Base-by-base conservation (phyloP, 2,888 invertebrate genomes). In the Ectemnius cavifrons region DNA sequence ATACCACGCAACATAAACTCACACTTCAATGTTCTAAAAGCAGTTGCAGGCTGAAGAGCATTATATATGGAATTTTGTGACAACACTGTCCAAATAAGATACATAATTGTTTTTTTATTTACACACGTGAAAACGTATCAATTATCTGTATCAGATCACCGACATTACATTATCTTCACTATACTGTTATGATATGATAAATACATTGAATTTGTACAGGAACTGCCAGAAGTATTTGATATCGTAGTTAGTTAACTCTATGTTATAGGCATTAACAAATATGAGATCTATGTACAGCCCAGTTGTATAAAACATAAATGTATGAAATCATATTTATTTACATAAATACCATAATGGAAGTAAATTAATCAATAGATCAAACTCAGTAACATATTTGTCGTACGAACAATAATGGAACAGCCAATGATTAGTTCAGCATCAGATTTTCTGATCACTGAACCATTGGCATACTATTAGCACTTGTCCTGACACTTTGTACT, bases 11-110 rank as follows among this genome's bases (percentile, higher is more conserved):
- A 94, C 66, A 92, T 97, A 59, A 93, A 94, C 86, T 94, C 94
- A 85, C 97, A 97, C 92, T 97, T 97, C 91, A 93, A 94, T 85
- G 93, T 97, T 77, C 92, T 96, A 70, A 93, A 93, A 79, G 93
- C 92, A 78, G 95, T 95, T 91, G 20, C 56, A 61, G 69, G 14
- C 69, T 66, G 63, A 16, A 16, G 62, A 69, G 47, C 49, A 59
- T 58, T 27, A 37, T 62, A 23, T 62, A 37, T 37, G 8, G 8
- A 37, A 11, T 8, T 37, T 37, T 37, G 45, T 56, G 52, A n/a
- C 46, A 58, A 58, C 5, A 28, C 64, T 37, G 37, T n/a, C 65
- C 59, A 63, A 47, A 47, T 61, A 47, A 57, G 27, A 60, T 70
- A 4, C 20, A 8, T 62, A 6, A 27, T 27, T 14, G 58, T 63